Conservation (phyloP, 2,113 vertebrate species). For the Triplophysa siluroides region DNA sequence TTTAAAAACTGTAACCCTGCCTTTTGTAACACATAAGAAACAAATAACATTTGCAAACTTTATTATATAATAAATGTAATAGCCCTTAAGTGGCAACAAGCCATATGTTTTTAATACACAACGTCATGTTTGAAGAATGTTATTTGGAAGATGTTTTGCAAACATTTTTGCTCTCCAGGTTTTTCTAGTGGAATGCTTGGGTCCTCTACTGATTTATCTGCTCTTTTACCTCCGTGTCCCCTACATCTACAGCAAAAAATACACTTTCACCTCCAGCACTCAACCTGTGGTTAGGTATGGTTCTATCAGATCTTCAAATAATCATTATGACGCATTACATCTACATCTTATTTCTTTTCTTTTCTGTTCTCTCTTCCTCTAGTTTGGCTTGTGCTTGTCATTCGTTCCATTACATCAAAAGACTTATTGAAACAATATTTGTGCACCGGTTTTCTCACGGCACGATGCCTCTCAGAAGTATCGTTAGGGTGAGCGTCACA, state of each 20-base stretch:
- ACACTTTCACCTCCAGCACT: slow-evolving; percentile 72
- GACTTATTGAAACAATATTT: slow-evolving; percentile 82
- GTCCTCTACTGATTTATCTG: slow-evolving; percentile 80
- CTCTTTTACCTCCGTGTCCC: slow-evolving; percentile 81
- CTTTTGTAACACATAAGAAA: no score
- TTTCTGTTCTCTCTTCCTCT: slow-evolving; percentile 46
- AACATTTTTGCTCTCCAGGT: slow-evolving; percentile 62
- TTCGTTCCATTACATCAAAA: slow-evolving; percentile 83
- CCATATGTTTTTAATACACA: not conserved
- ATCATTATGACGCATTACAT: not conserved
- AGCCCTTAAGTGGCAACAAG: no score
- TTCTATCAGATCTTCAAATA: not conserved
- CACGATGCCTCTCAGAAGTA: slow-evolving; percentile 80
- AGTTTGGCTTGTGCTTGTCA: slow-evolving; percentile 83
- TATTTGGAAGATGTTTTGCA: no score
- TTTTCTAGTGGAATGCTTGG: slow-evolving; percentile 79
- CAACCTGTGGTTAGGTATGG: slow-evolving; percentile 80
- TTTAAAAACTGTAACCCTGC: not conserved
- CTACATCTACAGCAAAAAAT: slow-evolving; percentile 76
- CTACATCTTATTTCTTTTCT: not conserved
- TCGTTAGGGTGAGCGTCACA: slow-evolving; percentile 72
- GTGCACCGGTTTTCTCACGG: slow-evolving; percentile 82
- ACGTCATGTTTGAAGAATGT: no score
- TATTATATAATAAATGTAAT: no score
- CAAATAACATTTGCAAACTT: no score